Evolutionary conservation across 2,888 invertebrate genomes (phyloP).

Genomic region (Pogonocherus hispidulus): DNA sequence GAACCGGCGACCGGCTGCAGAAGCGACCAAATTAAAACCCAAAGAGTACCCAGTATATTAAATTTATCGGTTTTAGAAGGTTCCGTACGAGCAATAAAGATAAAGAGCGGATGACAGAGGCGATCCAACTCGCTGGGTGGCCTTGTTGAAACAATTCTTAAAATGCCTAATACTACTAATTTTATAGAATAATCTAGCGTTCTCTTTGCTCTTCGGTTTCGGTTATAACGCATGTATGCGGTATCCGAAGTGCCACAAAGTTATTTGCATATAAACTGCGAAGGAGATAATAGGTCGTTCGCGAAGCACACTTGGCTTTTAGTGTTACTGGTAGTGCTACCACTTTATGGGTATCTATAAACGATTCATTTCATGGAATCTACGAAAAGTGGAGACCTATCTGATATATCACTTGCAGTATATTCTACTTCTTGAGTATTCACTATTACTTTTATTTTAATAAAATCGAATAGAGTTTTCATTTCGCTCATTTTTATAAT

Average conservation of each 20-base stretch:
- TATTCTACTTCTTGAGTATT: no score
- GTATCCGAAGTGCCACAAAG: slow-evolving; percentile 42
- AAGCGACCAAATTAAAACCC: slow-evolving; percentile 51
- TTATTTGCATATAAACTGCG: slow-evolving; percentile 50
- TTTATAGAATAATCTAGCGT: slow-evolving; percentile 57
- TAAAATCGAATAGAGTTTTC: no score
- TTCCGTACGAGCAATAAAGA: slow-evolving; percentile 61
- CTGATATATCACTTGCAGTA: no score
- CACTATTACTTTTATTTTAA: no score
- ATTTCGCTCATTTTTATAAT: no score
- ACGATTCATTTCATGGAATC: neutral
- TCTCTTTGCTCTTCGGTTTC: slow-evolving; percentile 51
- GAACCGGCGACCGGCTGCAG: slow-evolving; percentile 41
- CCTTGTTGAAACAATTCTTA: slow-evolving; percentile 60
- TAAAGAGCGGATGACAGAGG: slow-evolving; percentile 54
- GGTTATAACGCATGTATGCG: slow-evolving; percentile 41
- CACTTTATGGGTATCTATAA: neutral
- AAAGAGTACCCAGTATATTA: slow-evolving; percentile 57
- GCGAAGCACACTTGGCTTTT: slow-evolving; percentile 21
- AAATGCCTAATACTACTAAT: slow-evolving; percentile 59
- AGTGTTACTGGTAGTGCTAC: slow-evolving; percentile 7
- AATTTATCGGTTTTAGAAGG: slow-evolving; percentile 61
- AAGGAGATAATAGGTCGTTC: slow-evolving; percentile 26
- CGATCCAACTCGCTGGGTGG: slow-evolving; percentile 57
- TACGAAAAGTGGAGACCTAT: no score